Evolutionary conservation across 1,140 invertebrate genomes (phyloP).

Genomic region (Bathynomus jamesi): DNA sequence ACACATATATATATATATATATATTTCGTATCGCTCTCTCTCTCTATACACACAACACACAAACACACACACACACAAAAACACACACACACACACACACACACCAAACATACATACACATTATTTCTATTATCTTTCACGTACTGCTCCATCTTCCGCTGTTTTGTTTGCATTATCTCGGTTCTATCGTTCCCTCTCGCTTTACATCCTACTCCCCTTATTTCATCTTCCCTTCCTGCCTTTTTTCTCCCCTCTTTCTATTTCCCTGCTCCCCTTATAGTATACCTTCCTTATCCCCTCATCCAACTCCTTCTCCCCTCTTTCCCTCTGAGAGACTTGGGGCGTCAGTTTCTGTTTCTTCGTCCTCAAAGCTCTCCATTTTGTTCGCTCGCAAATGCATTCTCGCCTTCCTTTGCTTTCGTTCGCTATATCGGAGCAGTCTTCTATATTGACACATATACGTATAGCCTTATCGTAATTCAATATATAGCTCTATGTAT

Average conservation of each 20-base stretch:
- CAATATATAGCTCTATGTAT: too few relatives aligned
- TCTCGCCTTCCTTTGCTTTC: background rate
- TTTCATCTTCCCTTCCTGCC: background rate
- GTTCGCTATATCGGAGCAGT: background rate
- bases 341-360: background rate
- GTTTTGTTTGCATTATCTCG: background rate
- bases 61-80: too few relatives aligned
- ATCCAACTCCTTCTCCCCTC: background rate
- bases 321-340: background rate
- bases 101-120: too few relatives aligned
- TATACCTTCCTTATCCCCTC: background rate
- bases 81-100: too few relatives aligned
- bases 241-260: background rate
- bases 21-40: too few relatives aligned
- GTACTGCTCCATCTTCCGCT: background rate
- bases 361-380: background rate
- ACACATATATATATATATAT: too few relatives aligned
- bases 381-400: background rate
- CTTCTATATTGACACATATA: too few relatives aligned
- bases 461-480: too few relatives aligned
- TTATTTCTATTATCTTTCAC: too few relatives aligned
- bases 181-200: background rate
- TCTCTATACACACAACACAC: too few relatives aligned
- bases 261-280: background rate
- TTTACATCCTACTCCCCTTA: background rate